Conservation (phyloP, 2,888 invertebrate species). For the Mantis religiosa region DNA sequence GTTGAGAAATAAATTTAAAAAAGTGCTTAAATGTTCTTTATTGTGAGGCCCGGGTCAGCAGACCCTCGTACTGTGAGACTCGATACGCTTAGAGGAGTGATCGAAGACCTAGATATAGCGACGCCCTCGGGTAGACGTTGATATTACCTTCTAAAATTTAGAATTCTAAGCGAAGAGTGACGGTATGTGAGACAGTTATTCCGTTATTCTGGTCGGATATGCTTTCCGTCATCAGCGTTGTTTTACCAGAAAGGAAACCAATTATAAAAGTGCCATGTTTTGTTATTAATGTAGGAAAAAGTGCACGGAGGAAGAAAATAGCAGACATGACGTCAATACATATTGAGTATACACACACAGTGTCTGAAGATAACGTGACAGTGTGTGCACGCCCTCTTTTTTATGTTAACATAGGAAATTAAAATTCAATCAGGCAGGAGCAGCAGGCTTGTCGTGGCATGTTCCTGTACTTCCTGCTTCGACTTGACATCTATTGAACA, state of each 20-base stretch:
- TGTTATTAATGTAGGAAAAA: conserved; percentile 4
- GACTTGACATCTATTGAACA: conserved; percentile 24
- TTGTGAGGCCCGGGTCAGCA: too few species aligned
- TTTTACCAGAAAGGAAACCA: background rate
- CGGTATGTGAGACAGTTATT: background rate
- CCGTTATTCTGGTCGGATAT: background rate
- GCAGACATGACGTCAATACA: conserved; percentile 7
- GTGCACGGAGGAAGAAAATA: background rate
- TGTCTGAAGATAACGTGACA: background rate
- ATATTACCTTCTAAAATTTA: too few species aligned
- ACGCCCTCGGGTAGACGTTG: too few species aligned
- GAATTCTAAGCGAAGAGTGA: too few species aligned
- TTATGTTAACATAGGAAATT: conserved; percentile 23
- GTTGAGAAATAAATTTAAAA: too few species aligned
- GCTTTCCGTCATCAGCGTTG: background rate
- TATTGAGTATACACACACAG: conserved; percentile 10
- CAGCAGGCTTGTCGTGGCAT: background rate
- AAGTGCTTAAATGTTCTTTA: too few species aligned
- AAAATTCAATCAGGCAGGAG: conserved; percentile 26
- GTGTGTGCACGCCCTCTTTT: background rate
- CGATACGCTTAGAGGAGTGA: too few species aligned
- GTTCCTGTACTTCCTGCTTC: background rate
- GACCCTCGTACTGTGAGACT: too few species aligned
- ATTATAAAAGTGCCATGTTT: conserved; percentile 15
- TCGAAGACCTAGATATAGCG: too few species aligned